Evolutionary conservation across 2,797 vertebrate genomes (phyloP), one percentile per base, ranked within the genome.

Genomic region (Schizothorax lantsangensis): DNA sequence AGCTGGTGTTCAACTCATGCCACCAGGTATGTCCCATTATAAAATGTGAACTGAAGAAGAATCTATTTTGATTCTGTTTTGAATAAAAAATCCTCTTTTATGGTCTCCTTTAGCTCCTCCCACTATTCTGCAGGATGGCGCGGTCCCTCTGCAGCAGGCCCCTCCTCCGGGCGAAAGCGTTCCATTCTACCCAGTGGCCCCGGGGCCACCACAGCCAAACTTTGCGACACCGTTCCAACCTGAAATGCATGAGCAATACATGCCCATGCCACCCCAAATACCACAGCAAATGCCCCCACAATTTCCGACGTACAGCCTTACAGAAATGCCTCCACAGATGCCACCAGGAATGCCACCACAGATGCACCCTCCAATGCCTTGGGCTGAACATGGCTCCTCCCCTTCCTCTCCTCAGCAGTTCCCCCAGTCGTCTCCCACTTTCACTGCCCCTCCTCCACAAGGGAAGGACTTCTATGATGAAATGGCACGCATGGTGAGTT

Each of bases 401-500:
- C 26, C 30, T 3, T 0, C 94, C 91, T 4, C 90, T 79, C 30
- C 89, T 73, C 95, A 95, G 64, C 89, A 91, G 74, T 69, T 83
- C 66, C 92, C 86, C 30, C 88, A 88, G 7, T 94, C 95, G 23
- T 87, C 87, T 57, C 52, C 69, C 71, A 88, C 0, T 89, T 66
- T 0, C 93, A 93, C 5, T 43, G 87, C 92, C 88, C 87, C 90
- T 91, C 21, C 89, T 0, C 95, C 96, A 33, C 96, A 97, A 69
- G 79, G 84, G 15, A 96, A 95, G 88, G 97, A 98, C 90, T 96
- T 97, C 84, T 97, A 97, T 49, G 96, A 97, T 91, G 95, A 94
- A 30, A 95, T 97, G 97, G 96, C 95, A 38, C 87, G 93, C 75
- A 94, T 96, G 95, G 96, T 97, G 79, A 91, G 92, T n/a, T 84